These are phyloP conservation scores for Hesperophylax magnus DNA, from an alignment of 1,140 invertebrate species.

Conservation along the genomic window DNA sequence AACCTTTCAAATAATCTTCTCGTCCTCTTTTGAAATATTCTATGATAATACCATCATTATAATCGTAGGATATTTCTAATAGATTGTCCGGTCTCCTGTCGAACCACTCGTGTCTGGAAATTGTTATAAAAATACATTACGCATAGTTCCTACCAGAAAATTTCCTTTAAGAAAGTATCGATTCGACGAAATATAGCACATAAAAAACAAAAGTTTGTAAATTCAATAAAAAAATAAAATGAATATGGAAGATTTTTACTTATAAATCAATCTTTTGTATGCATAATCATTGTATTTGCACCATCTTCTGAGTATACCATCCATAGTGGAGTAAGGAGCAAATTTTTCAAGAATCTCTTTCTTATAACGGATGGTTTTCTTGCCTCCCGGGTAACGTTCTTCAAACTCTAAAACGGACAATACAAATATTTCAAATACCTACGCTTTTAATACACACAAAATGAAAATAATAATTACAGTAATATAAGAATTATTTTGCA, in stretches of 20 bases:
- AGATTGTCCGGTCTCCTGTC: slow-evolving; percentile 80
- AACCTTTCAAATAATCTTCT: slow-evolving; percentile 75
- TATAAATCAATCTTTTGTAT: slow-evolving; percentile 65
- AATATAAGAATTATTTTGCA: background rate
- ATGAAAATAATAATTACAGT: background rate
- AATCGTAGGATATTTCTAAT: slow-evolving; percentile 72
- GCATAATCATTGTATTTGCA: slow-evolving; percentile 80
- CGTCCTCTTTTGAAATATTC: slow-evolving; percentile 81
- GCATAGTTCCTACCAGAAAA: too few relatives aligned
- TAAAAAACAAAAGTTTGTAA: too few relatives aligned
- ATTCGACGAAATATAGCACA: too few relatives aligned
- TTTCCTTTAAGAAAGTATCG: too few relatives aligned
- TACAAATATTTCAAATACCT: background rate
- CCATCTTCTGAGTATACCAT: slow-evolving; percentile 80
- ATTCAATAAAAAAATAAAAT: too few relatives aligned
- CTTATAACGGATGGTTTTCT: slow-evolving; percentile 82
- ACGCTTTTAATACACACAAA: background rate
- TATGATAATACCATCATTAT: slow-evolving; percentile 70
- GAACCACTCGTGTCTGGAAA: slow-evolving; percentile 77
- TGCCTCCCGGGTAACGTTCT: slow-evolving; percentile 80
- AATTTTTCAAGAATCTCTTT: slow-evolving; percentile 83
- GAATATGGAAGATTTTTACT: background rate
- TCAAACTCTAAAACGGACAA: slow-evolving; percentile 75
- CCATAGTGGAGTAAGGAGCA: slow-evolving; percentile 80
- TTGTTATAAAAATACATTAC: too few relatives aligned